Base-by-base conservation (phyloP, 2,797 vertebrate genomes). In the Margarornis squamiger region DNA sequence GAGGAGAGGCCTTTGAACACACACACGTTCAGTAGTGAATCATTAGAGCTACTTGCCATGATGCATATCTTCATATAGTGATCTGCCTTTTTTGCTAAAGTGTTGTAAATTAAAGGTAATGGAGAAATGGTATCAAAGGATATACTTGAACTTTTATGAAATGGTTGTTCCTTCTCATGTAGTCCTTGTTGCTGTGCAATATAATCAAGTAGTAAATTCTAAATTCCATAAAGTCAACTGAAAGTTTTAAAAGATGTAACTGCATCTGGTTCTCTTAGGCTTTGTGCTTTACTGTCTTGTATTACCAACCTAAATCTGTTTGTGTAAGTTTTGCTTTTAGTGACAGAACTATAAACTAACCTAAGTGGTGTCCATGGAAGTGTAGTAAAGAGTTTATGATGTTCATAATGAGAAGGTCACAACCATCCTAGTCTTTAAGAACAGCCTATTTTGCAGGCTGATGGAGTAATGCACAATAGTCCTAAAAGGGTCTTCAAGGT, bases 181-280 rank as follows among this genome's bases (percentile, higher is more conserved):
- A 38, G 27, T 41, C 52, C 49, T 74, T 88, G 84, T 96, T 96
- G 86, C 92, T 89, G 58, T 86, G 94, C 91, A 96, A 48, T 94
- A 86, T 93, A 96, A 77, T 75, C 23, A 79, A 77, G 49, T 41
- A 68, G 24, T 85, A 70, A 84, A 88, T 78, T 91, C 21, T 91
- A 63, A 77, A 96, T 92, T 66, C 84, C n/a, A 88, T 94, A 84
- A 93, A 91, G n/a, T 78, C 58, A 92, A 9, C 26, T 21, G 62
- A 74, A 93, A 86, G 0, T 0, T 55, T 93, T 87, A 84, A 90
- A 94, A 88, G 82, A 52, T 66, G 13, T 65, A 76, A 88, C 88
- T 82, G 12, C 32, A n/a, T 80, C 79, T 79, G 29, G 7, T 55
- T 77, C 30, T 71, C 30, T 36, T 27, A 19, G 41, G 24, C 27